Conservation (phyloP, 1,140 invertebrate species). For the Bombyx mori region ASM3026992v2 NC_085130.1:16241001-16241500, state of each 20-base stretch:
- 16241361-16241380: neutral
- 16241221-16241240: slow-evolving; percentile 16
- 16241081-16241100: no score
- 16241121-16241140: slow-evolving; percentile 76
- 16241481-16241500: no score
- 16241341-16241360: neutral
- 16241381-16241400: neutral
- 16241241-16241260: slow-evolving; percentile 33
- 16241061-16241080: neutral
- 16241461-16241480: no score
- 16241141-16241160: slow-evolving; percentile 70
- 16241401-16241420: neutral
- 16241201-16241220: slow-evolving; percentile 23
- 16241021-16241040: neutral
- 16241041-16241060: neutral
- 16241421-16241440: neutral
- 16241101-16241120: slow-evolving; percentile 70
- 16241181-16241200: slow-evolving; percentile 65
- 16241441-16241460: neutral
- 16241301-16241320: slow-evolving; percentile 54
- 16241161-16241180: slow-evolving; percentile 52
- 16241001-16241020: neutral
- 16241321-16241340: slow-evolving; percentile 39
- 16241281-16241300: slow-evolving; percentile 68
- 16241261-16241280: slow-evolving; percentile 70